A percentile compares a stretch with the other conserved stretches of the same genome.
phyloP scores from a whole-genome alignment of 2,797 vertebrate species.

The Antrozous pallidus region DNA sequence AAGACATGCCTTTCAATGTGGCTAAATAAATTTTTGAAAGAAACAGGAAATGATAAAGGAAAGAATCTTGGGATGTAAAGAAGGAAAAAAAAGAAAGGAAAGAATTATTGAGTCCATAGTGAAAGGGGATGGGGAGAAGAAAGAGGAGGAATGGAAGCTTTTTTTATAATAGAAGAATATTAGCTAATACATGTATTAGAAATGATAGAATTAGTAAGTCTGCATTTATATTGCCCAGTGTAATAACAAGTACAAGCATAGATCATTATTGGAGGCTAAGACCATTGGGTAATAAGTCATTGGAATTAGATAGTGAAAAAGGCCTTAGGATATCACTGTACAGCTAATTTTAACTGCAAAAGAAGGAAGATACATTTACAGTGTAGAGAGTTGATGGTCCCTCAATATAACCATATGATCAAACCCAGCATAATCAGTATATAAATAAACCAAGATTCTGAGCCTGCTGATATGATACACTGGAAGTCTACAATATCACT shows the following conservation, averaged over 20 bases:
- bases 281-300: background rate
- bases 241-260: background rate
- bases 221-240: background rate
- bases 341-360: background rate
- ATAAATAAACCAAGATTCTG: background rate
- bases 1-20: background rate
- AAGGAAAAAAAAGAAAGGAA: background rate
- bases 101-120: background rate
- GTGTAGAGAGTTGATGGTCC: background rate
- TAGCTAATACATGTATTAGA: background rate
- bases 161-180: background rate
- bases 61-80: background rate
- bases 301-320: background rate
- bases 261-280: background rate
- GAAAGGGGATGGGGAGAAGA: background rate
- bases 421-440: background rate
- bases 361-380: background rate
- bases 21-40: background rate
- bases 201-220: background rate
- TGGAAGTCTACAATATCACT: background rate
- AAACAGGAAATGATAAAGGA: background rate
- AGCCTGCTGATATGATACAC: background rate
- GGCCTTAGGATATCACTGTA: background rate
- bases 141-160: background rate
- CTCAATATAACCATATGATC: background rate